phyloP scores from a whole-genome alignment of 23 tunicate species.

The Diplosoma virens region DNA sequence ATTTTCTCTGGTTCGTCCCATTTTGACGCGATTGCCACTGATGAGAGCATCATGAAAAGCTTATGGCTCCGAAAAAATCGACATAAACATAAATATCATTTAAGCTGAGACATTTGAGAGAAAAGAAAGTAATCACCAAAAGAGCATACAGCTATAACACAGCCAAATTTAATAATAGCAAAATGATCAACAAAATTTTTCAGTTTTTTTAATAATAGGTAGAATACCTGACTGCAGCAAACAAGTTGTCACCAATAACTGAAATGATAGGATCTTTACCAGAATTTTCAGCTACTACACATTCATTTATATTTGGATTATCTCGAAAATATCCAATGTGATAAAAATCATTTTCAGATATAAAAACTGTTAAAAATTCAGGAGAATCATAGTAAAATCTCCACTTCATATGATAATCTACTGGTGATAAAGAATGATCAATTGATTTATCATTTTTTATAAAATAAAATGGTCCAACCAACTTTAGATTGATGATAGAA shows the following conservation, averaged over 20 bases:
- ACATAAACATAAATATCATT: no score
- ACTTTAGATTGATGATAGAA: conserved; percentile 15
- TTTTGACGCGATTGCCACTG: no score
- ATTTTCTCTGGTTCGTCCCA: no score
- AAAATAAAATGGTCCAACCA: conserved; percentile 82
- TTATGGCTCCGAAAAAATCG: no score
- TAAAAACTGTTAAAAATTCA: conserved; percentile 60
- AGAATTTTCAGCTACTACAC: conserved; percentile 39
- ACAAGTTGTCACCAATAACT: conserved; percentile 68
- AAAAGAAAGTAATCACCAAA: no score
- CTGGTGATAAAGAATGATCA: no score
- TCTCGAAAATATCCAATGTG: conserved; percentile 78
- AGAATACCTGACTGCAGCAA: conserved; percentile 57
- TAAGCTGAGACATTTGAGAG: no score
- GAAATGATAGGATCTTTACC: conserved; percentile 30
- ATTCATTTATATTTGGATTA: conserved; percentile 45
- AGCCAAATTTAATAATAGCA: no score
- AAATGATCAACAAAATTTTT: no score
- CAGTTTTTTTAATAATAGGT: no score
- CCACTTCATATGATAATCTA: conserved; percentile 65
- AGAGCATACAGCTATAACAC: no score
- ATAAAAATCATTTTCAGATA: conserved; percentile 2
- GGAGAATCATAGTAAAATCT: conserved; percentile 79
- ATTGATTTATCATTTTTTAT: conserved; percentile 21
- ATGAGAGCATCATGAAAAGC: no score